Conservation (phyloP, 2,888 invertebrate genomes). For the Pecten maximus region DNA sequence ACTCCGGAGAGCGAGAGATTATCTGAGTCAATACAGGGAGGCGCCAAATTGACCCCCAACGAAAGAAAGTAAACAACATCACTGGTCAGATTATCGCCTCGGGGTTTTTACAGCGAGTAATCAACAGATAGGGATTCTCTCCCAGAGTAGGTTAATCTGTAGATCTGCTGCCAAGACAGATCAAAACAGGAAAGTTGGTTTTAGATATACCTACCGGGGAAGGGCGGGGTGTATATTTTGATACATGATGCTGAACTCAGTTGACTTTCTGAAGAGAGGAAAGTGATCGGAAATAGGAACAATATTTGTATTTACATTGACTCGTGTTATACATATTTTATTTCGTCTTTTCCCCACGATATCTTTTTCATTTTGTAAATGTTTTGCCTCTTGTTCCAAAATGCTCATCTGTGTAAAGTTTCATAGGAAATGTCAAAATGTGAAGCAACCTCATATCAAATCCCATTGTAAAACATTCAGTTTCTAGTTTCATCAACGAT, state of each 20-base stretch:
- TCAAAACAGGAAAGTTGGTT: neutral
- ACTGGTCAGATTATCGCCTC: neutral
- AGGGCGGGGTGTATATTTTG: neutral
- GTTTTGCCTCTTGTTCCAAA: no score
- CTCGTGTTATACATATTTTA: no score
- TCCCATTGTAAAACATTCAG: no score
- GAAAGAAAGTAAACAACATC: neutral
- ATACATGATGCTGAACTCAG: constrained; percentile 3
- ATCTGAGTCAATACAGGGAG: neutral
- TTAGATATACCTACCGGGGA: neutral
- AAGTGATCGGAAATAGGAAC: no score
- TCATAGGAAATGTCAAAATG: no score
- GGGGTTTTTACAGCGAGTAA: neutral
- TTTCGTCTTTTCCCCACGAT: no score
- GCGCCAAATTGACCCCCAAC: neutral
- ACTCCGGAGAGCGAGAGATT: neutral
- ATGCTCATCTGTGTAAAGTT: no score
- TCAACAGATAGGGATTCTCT: neutral
- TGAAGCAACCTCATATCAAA: no score
- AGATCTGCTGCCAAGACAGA: neutral
- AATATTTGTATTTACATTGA: no score
- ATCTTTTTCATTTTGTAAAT: no score
- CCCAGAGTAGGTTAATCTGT: neutral
- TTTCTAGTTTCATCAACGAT: no score
- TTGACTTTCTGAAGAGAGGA: neutral